phyloP scores from a whole-genome alignment of 2,888 invertebrate genomes.

The Plusia festucae region DNA sequence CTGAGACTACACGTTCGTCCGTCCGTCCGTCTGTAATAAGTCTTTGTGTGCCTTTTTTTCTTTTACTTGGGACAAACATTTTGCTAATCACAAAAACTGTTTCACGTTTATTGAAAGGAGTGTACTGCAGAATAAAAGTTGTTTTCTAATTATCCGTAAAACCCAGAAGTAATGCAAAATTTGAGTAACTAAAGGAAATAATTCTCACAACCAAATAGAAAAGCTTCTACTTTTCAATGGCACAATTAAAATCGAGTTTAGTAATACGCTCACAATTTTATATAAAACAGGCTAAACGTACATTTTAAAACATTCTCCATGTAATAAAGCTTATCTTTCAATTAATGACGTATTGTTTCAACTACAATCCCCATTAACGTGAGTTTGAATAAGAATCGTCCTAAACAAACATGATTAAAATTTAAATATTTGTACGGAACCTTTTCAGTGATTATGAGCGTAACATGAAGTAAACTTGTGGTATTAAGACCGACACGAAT shows the following conservation, averaged over 20 bases:
- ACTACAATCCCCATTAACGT: constrained; percentile 51
- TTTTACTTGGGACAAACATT: no score
- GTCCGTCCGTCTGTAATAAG: no score
- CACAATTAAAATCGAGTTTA: neutral
- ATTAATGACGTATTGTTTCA: constrained; percentile 54
- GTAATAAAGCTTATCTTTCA: constrained; percentile 49
- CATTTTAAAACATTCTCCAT: neutral
- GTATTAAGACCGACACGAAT: constrained; percentile 8
- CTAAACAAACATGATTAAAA: constrained; percentile 63
- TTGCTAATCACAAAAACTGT: no score
- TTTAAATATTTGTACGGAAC: constrained; percentile 58
- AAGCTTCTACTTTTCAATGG: neutral
- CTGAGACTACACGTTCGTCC: no score
- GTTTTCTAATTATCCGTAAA: no score
- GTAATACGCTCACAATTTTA: neutral
- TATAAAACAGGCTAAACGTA: neutral
- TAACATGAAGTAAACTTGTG: constrained; percentile 33
- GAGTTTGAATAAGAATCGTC: constrained; percentile 51
- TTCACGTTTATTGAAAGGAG: no score
- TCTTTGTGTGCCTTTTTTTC: no score
- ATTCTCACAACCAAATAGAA: neutral
- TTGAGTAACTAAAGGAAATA: neutral
- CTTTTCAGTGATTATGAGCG: constrained; percentile 37
- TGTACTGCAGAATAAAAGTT: no score
- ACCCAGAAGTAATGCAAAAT: no score